These are phyloP conservation scores for Hydrolagus colliei DNA, from an alignment of 2,797 vertebrate genomes.

Conservation along the genomic window DNA sequence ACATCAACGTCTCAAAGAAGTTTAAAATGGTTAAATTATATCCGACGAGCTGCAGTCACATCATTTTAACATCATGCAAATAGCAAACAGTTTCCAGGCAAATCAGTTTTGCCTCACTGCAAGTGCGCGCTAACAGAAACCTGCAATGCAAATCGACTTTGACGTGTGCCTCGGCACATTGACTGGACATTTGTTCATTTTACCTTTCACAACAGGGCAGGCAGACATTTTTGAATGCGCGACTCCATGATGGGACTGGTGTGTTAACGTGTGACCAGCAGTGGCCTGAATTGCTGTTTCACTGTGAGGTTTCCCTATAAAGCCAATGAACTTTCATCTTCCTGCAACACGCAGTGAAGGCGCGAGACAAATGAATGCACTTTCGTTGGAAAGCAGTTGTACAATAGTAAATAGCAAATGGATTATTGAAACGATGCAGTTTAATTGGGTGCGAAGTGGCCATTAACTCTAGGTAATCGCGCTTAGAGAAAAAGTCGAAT, in stretches of 20 bases:
- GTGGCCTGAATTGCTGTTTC: neutral
- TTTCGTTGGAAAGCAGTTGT: neutral
- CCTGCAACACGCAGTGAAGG: neutral
- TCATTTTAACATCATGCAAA: constrained; percentile 12
- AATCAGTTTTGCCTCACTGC: constrained; percentile 23
- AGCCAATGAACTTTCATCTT: neutral
- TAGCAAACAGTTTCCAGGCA: neutral
- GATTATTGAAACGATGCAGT: neutral
- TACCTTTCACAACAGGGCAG: constrained; percentile 11
- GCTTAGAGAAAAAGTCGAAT: neutral
- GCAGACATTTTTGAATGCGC: neutral
- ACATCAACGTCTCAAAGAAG: neutral
- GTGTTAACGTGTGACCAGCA: neutral
- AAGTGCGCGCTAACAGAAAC: neutral
- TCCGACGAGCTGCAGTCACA: neutral
- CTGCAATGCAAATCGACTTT: constrained; percentile 10
- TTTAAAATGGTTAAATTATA: constrained; percentile 9
- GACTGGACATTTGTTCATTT: neutral
- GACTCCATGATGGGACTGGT: neutral
- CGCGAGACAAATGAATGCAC: neutral
- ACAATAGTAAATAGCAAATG: neutral
- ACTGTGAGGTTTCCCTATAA: neutral
- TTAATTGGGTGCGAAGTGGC: neutral
- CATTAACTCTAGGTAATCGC: neutral
- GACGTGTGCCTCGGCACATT: neutral